phyloP scores from a whole-genome alignment of 2,888 invertebrate genomes.

The Erebia aethiops region DNA sequence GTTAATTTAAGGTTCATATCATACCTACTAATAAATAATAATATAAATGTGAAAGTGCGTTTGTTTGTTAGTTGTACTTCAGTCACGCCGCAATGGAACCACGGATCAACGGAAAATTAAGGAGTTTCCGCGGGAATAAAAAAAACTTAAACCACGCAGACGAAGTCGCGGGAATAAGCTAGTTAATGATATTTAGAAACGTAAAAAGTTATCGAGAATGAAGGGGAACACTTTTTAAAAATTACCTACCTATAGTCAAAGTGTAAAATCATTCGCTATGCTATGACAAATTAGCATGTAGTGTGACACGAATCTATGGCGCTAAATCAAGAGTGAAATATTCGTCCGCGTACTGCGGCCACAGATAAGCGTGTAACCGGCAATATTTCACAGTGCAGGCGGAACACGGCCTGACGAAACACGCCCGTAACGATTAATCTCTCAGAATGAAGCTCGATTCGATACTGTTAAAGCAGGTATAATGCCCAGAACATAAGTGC shows the following conservation, averaged over 20 bases:
- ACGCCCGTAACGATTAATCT: constrained; percentile 26
- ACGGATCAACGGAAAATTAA: too few species aligned
- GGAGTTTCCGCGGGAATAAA: too few species aligned
- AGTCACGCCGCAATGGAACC: too few species aligned
- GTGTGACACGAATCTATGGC: background rate
- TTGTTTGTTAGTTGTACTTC: too few species aligned
- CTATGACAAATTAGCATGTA: background rate
- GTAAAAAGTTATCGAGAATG: too few species aligned
- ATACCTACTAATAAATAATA: too few species aligned
- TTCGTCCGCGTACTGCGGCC: constrained; percentile 1
- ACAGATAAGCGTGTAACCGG: constrained; percentile 26
- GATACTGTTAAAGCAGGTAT: background rate
- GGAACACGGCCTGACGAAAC: constrained; percentile 28
- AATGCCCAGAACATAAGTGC: background rate
- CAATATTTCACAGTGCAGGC: constrained; percentile 29
- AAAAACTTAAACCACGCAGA: too few species aligned
- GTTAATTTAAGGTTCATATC: background rate
- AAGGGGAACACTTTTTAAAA: too few species aligned
- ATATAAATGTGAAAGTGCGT: too few species aligned
- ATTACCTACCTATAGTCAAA: too few species aligned
- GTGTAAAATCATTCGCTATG: background rate
- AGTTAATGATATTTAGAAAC: too few species aligned
- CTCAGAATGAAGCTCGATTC: constrained; percentile 11
- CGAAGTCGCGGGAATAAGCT: too few species aligned
- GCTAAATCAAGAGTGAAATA: constrained; percentile 19